phyloP scores from a whole-genome alignment of 2,797 vertebrate species.

The Trematomus bernacchii region DNA sequence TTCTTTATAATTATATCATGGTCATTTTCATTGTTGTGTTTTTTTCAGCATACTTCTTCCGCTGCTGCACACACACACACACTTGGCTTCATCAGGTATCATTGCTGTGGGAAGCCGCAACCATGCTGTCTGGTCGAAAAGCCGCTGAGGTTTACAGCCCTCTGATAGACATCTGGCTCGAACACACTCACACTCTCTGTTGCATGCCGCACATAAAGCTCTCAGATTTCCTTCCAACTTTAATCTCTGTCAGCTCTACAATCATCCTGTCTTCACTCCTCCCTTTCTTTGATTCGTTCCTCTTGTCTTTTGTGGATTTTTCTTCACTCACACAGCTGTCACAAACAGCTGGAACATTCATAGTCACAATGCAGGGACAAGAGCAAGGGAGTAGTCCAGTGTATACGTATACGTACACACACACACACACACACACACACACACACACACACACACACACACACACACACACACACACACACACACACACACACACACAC shows the following conservation, averaged over 20 bases:
- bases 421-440: constrained; percentile 25
- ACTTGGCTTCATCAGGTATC: constrained; percentile 40
- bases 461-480: too few relatives aligned
- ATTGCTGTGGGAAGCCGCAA: constrained; percentile 52
- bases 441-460: too few relatives aligned
- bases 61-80: constrained; percentile 2
- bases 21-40: constrained; percentile 3
- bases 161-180: constrained; percentile 46
- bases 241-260: constrained; percentile 61
- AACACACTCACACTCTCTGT: constrained; percentile 23
- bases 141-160: constrained; percentile 26
- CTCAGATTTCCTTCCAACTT: constrained; percentile 59
- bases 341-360: constrained; percentile 79
- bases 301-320: constrained; percentile 17
- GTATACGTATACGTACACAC: constrained; percentile 3
- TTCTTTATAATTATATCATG: neutral
- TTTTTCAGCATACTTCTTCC: neutral
- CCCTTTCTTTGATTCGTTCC: constrained; percentile 59
- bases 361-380: constrained; percentile 35
- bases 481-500: too few relatives aligned
- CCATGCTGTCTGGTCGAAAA: constrained; percentile 19
- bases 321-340: constrained; percentile 74
- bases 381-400: constrained; percentile 43
- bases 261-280: constrained; percentile 58
- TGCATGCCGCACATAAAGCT: constrained; percentile 35